Conservation (phyloP, 2,113 vertebrate genomes). For the Anas platyrhynchos region DNA sequence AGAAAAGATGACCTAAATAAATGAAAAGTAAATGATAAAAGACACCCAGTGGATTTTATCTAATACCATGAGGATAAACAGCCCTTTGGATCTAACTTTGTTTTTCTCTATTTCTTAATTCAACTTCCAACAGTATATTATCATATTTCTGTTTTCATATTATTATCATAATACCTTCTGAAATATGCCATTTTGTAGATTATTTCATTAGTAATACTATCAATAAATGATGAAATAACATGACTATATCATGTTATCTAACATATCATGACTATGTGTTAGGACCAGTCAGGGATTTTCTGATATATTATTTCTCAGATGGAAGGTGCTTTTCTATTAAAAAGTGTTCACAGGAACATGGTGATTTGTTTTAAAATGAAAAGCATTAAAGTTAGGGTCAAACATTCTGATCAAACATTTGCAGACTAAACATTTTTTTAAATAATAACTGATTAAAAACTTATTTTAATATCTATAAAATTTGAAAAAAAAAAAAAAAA, state of each 20-base stretch:
- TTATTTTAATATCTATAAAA: background rate
- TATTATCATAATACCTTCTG: no score
- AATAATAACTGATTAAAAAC: background rate
- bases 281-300: background rate
- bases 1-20: slow-evolving; percentile 15
- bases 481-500: background rate
- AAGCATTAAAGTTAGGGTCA: background rate
- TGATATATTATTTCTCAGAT: background rate
- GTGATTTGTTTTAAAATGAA: background rate
- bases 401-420: background rate
- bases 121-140: background rate
- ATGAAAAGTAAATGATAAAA: slow-evolving; percentile 10
- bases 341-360: background rate
- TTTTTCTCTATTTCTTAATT: background rate
- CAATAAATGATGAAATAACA: background rate
- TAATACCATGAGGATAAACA: background rate
- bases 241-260: no score
- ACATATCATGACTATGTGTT: background rate
- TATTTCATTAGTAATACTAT: slow-evolving; percentile 3
- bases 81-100: background rate
- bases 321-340: background rate
- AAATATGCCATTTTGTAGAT: background rate
- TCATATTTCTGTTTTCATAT: no score
- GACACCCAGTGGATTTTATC: background rate
- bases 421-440: background rate